These are phyloP conservation scores for Caerostris darwini DNA, from an alignment of 1,140 invertebrate genomes.

Conservation along the genomic window DNA sequence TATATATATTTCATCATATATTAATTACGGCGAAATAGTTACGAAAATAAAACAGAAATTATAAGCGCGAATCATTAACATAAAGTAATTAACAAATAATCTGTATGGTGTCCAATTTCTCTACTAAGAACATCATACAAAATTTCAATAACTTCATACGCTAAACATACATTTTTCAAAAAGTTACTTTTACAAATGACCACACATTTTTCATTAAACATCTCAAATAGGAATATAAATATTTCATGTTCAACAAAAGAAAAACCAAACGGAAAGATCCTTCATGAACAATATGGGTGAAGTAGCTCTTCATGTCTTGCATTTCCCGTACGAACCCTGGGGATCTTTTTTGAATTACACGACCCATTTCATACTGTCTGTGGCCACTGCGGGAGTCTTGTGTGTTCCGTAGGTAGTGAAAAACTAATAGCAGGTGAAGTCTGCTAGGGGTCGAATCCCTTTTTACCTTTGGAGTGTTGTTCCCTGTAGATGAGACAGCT, in stretches of 20 bases:
- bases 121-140: too few species aligned
- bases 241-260: neutral
- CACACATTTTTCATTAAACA: neutral
- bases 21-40: too few species aligned
- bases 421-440: slow-evolving; percentile 53
- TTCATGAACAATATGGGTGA: neutral
- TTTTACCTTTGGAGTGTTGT: neutral
- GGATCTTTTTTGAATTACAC: slow-evolving; percentile 52
- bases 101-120: too few species aligned
- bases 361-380: slow-evolving; percentile 53
- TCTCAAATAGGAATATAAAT: neutral
- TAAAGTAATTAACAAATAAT: too few species aligned
- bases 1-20: too few species aligned
- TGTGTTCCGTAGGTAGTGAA: neutral
- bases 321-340: neutral
- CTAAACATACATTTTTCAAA: too few species aligned
- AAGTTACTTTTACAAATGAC: too few species aligned
- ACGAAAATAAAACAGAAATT: too few species aligned
- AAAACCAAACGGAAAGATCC: neutral
- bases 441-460: slow-evolving; percentile 29
- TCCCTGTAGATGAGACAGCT: neutral
- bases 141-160: too few species aligned
- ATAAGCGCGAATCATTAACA: too few species aligned
- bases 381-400: neutral
- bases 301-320: neutral